Conservation (phyloP, 2,888 invertebrate species). For the Chouioia cunea region DNA sequence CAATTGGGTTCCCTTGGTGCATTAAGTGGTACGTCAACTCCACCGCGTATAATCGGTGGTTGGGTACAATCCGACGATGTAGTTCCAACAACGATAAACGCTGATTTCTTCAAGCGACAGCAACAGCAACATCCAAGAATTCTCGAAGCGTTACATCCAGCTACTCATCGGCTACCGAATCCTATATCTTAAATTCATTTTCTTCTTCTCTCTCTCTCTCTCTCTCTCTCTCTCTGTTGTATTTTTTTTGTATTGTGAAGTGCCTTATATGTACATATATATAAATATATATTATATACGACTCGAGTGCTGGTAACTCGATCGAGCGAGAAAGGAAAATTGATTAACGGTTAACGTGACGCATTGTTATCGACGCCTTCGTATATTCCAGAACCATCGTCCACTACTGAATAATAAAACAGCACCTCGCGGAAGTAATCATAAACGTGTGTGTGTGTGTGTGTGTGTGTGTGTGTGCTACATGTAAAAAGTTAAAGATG, state of each 20-base stretch:
- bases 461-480: too few species aligned
- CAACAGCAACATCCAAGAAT: slow-evolving; percentile 60
- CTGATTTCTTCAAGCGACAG: slow-evolving; percentile 50
- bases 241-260: not conserved
- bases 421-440: too few species aligned
- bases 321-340: too few species aligned
- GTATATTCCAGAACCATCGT: too few species aligned
- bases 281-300: too few species aligned
- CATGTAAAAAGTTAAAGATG: too few species aligned
- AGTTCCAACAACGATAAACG: slow-evolving; percentile 18
- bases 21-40: slow-evolving; percentile 54
- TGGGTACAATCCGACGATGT: slow-evolving; percentile 57
- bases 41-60: slow-evolving; percentile 48
- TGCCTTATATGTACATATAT: too few species aligned
- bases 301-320: too few species aligned
- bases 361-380: too few species aligned
- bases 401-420: too few species aligned
- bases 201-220: not conserved
- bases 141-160: slow-evolving; percentile 59
- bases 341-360: too few species aligned
- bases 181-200: slow-evolving; percentile 22
- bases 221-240: not conserved
- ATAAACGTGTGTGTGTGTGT: too few species aligned
- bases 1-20: slow-evolving; percentile 53
- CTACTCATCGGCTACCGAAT: slow-evolving; percentile 11